Percentiles rank a stretch among this genome's conserved stretches.
phyloP scores from a whole-genome alignment of 1,140 invertebrate species.

The Pseudomyrmex dendroicus region DNA sequence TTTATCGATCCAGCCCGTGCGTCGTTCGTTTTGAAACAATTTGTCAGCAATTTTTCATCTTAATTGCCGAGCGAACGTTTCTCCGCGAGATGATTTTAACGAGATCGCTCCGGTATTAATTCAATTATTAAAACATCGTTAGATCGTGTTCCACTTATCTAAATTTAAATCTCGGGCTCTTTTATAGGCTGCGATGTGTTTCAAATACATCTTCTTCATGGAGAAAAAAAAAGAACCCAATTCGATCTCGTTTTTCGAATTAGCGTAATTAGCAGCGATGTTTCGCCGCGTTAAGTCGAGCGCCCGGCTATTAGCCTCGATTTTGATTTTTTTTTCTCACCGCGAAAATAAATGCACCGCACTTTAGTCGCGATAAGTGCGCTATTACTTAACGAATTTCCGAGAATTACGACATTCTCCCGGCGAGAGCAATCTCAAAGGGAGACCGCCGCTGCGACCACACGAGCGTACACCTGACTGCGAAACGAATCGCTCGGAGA shows the following conservation, averaged over 20 bases:
- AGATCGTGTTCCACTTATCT: background rate
- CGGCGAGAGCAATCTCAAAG: background rate
- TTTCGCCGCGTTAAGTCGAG: constrained; percentile 10
- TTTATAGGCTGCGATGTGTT: background rate
- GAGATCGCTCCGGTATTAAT: too few relatives aligned
- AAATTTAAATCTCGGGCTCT: background rate
- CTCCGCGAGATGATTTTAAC: too few relatives aligned
- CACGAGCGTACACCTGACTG: too few relatives aligned
- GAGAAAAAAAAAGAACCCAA: too few relatives aligned
- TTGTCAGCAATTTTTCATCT: too few relatives aligned
- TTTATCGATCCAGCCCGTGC: background rate
- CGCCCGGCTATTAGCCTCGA: constrained; percentile 15
- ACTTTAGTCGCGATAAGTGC: background rate
- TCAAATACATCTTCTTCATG: too few relatives aligned
- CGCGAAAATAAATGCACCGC: background rate
- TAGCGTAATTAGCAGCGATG: background rate
- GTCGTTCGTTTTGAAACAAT: too few relatives aligned
- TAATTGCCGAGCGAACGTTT: too few relatives aligned
- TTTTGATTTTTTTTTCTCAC: constrained; percentile 22
- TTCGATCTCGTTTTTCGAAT: background rate
- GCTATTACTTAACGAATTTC: constrained; percentile 32
- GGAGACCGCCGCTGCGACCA: background rate
- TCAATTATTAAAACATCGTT: background rate
- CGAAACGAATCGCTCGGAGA: constrained; percentile 12
- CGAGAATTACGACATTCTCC: constrained; percentile 26